These are phyloP conservation scores for Yponomeuta cagnagella DNA, from an alignment of 2,888 invertebrate species.

Conservation along the genomic window DNA sequence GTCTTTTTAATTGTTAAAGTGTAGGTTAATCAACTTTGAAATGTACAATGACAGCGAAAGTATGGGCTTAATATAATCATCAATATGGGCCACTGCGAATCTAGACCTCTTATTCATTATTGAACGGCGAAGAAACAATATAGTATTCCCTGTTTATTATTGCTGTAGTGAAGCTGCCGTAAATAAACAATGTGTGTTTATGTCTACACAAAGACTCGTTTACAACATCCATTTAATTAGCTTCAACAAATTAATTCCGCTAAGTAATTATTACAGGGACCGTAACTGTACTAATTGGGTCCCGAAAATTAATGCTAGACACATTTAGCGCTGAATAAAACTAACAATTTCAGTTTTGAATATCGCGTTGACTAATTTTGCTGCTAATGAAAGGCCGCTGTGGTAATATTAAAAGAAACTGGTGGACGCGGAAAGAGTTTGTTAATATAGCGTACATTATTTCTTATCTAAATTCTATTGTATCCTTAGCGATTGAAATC, in stretches of 20 bases:
- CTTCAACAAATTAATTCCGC: background rate
- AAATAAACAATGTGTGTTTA: background rate
- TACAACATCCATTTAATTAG: background rate
- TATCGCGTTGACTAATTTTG: background rate
- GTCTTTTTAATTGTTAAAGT: too few relatives aligned
- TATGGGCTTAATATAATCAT: too few relatives aligned
- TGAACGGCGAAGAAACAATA: background rate
- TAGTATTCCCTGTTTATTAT: background rate
- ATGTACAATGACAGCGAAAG: too few relatives aligned
- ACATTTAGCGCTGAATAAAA: background rate
- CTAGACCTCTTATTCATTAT: background rate
- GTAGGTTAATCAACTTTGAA: too few relatives aligned
- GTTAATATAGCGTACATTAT: too few relatives aligned
- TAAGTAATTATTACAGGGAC: background rate
- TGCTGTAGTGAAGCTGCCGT: background rate
- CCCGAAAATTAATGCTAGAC: background rate
- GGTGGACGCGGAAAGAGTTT: too few relatives aligned
- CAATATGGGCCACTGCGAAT: too few relatives aligned
- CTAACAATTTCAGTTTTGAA: background rate
- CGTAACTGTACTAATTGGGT: background rate
- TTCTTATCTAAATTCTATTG: too few relatives aligned
- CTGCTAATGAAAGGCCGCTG: background rate
- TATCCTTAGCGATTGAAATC: too few relatives aligned
- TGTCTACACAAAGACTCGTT: background rate
- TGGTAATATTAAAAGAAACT: background rate